Evolutionary conservation across 2,888 invertebrate species (phyloP), one percentile per base, ranked within the genome.

Genomic region (Baccha elongata): DNA sequence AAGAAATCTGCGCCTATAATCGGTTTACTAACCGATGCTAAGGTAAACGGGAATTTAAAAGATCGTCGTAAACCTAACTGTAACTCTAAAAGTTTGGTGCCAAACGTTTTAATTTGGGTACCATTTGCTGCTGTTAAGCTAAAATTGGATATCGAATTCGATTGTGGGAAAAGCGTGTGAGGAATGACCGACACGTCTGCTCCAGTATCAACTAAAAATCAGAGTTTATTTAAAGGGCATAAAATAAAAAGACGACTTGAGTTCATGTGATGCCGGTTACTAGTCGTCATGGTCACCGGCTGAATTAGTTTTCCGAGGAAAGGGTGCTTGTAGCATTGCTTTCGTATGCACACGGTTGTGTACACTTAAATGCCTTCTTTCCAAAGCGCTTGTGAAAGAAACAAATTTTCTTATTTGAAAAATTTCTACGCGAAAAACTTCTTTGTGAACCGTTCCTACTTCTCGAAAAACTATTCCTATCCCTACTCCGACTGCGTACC

Each of bases 161-260:
- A 21, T 46, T 17, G 19, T 17, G 21, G 46, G 46, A 21, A 46
- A 46, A 46, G 46, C 11, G 46, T 11, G 11, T 21, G 21, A 21
- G 46, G 46, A 17, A 46, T 21, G 21, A 46, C 21, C 3, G 46
- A 46, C 19, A 46, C 46, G 46, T 46, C 46, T 21, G 46, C 21
- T 17, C 46, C 46, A 11, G 19, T 46, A 46, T 46, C 46, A 10
- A 46, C 46, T 21, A 46, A 21, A 17, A 46, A 46, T 17, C 21
- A 19, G 21, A 46, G 46, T 21, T 46, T 21, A 15, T 8, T 46
- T 21, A 19, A 21, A 21, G 46, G 21, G 11, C 46, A 46, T 21
- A 21, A 46, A 46, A 46, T 10, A 46, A 46, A 46, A 46, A 46
- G 46, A 46, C 46, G 21, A 46, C 46, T 46, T 19, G 21, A 46